phyloP scores from a whole-genome alignment of 2,797 vertebrate genomes.

The Hippoglossus hippoglossus region DNA sequence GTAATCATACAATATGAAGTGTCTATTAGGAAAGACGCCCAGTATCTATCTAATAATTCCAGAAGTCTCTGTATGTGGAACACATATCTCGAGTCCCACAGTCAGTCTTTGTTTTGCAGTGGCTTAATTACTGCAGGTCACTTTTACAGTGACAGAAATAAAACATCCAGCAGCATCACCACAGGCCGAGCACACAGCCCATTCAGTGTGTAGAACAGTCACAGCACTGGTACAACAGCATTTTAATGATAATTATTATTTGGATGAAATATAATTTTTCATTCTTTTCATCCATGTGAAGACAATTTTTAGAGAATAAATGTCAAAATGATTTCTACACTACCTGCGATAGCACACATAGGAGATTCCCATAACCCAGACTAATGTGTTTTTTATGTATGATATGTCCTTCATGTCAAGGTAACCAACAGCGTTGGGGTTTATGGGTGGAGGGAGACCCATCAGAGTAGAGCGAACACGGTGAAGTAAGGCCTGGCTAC shows the following conservation, averaged over 20 bases:
- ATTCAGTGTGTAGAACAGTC: too few species aligned
- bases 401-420: constrained; percentile 70
- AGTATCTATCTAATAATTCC: too few species aligned
- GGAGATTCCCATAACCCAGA: constrained; percentile 57
- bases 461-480: constrained; percentile 24
- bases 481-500: constrained; percentile 18
- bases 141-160: too few species aligned
- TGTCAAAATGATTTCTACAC: constrained; percentile 47
- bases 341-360: constrained; percentile 33
- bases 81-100: too few species aligned
- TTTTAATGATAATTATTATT: neutral
- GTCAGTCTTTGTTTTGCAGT: too few species aligned
- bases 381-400: constrained; percentile 68
- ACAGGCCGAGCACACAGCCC: too few species aligned
- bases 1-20: neutral
- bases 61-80: too few species aligned
- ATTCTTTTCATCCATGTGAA: constrained; percentile 7
- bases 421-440: constrained; percentile 63
- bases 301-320: constrained; percentile 35
- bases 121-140: too few species aligned
- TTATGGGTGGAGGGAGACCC: constrained; percentile 54
- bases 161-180: too few species aligned
- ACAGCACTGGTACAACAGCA: too few species aligned
- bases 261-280: neutral
- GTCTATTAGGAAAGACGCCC: neutral